Conservation (phyloP, 2,888 invertebrate species). For the Drosophila yooni region DNA sequence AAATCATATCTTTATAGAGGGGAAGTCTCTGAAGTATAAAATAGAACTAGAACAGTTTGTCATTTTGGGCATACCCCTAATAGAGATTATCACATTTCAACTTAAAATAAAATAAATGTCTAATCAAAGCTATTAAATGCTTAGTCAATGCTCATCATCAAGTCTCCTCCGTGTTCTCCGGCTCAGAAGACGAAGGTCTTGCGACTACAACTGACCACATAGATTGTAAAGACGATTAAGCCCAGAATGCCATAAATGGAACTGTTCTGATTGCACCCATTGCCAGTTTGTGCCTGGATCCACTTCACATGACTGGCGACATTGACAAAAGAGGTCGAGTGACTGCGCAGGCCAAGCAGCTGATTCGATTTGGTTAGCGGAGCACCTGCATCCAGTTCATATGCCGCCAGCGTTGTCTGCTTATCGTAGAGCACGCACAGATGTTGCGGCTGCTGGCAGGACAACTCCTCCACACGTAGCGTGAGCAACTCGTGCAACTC, state of each 20-base stretch:
- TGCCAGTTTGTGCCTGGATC: conserved; percentile 69
- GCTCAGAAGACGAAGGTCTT: conserved; percentile 42
- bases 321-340: conserved; percentile 42
- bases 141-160: background rate
- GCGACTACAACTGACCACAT: conserved; percentile 63
- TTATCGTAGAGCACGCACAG: conserved; percentile 36
- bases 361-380: conserved; percentile 56
- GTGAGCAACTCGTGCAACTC: conserved; percentile 58
- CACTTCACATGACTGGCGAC: conserved; percentile 68
- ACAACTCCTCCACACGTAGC: conserved; percentile 18
- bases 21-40: background rate
- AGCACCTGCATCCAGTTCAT: conserved; percentile 59
- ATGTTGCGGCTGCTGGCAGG: conserved; percentile 21
- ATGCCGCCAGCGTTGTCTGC: background rate
- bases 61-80: conserved; percentile 23
- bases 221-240: conserved; percentile 71
- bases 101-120: background rate
- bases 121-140: background rate
- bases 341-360: conserved; percentile 43
- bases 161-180: background rate
- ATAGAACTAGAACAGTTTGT: background rate
- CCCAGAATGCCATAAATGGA: conserved; percentile 81
- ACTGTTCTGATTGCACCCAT: conserved; percentile 77
- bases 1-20: background rate
- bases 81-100: conserved; percentile 36